Evolutionary conservation across 2,797 vertebrate genomes (phyloP), one percentile per base, ranked within the genome.

Genomic region (Channallabes apus): DNA sequence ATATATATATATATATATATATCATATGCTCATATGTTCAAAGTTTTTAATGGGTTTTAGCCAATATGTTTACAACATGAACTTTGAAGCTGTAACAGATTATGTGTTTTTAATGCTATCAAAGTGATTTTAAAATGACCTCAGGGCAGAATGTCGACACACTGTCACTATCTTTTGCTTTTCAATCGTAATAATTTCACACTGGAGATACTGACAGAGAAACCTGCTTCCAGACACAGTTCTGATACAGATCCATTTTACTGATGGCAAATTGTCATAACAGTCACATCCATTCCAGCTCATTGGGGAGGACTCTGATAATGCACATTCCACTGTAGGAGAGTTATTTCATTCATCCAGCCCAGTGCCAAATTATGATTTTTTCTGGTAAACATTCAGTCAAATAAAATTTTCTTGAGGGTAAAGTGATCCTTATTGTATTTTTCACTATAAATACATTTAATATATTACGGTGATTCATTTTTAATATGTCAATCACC

Each of bases 121-220:
- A 5, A 29, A 27, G 27, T n/a, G 24, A 80, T 80, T 80, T 80
- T 46, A 80, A 65, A 65, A 20, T 65, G 61, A 80, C 77, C 6
- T 41, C 59, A 80, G 35, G 59, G 35, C 32, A 64, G 35, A 80
- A 14, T 27, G 58, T 15, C 17, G 32, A 35, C 35, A 41, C 76
- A 78, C 6, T 15, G 11, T 78, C 58, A 61, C 32, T n/a, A 32
- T 38, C 22, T 38, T 35, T 59, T 35, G 54, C 58, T 77, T 59
- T 22, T 24, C 22, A 38, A 62, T 61, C 6, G 14, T 27, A 41
- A 80, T 64, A 24, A 80, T 64, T 80, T 15, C 77, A 64, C 24
- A 80, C 59, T 64, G 35, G 15, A 80, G 24, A 8, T 80, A 80
- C 12, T 64, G 77, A 61, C 51, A 15, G 59, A 80, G 59, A n/a